Evolutionary conservation across 2,888 invertebrate species (phyloP).

Genomic region (Brachyptera risi): DNA sequence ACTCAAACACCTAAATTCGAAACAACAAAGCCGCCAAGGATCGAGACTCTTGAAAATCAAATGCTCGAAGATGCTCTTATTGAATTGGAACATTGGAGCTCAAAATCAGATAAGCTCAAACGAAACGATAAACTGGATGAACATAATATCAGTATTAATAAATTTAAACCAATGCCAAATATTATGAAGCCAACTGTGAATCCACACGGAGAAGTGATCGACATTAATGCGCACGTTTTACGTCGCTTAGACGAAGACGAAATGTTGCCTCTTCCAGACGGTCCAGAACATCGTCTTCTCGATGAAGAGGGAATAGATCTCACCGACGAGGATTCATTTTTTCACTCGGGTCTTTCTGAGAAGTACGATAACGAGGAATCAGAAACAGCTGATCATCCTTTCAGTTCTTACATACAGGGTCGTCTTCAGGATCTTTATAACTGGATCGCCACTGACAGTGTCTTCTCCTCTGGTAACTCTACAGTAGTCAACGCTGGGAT

Average conservation of each 20-base stretch:
- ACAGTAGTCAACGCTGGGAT: not conserved
- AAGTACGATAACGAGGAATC: constrained; percentile 46
- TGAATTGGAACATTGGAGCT: too few species aligned
- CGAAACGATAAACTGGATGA: too few species aligned
- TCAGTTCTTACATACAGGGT: constrained; percentile 51
- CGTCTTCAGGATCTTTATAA: constrained; percentile 52
- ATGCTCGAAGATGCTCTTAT: too few species aligned
- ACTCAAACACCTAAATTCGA: too few species aligned
- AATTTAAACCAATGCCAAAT: constrained; percentile 4
- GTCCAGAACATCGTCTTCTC: not conserved
- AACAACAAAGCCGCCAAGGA: too few species aligned
- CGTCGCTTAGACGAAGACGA: not conserved
- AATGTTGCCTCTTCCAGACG: not conserved
- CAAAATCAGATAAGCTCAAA: too few species aligned
- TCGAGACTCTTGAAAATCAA: not conserved
- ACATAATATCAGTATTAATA: too few species aligned
- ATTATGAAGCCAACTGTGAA: not conserved
- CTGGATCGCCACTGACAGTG: constrained; percentile 47
- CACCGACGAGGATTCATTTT: constrained; percentile 2
- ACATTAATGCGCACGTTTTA: not conserved
- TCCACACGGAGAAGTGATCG: too few species aligned
- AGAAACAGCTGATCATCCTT: constrained; percentile 42
- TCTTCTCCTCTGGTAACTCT: not conserved
- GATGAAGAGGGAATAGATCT: constrained; percentile 3
- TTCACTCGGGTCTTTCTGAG: constrained; percentile 36